Evolutionary conservation across 2,797 vertebrate genomes (phyloP).

Genomic region (Linurgus olivaceus): DNA sequence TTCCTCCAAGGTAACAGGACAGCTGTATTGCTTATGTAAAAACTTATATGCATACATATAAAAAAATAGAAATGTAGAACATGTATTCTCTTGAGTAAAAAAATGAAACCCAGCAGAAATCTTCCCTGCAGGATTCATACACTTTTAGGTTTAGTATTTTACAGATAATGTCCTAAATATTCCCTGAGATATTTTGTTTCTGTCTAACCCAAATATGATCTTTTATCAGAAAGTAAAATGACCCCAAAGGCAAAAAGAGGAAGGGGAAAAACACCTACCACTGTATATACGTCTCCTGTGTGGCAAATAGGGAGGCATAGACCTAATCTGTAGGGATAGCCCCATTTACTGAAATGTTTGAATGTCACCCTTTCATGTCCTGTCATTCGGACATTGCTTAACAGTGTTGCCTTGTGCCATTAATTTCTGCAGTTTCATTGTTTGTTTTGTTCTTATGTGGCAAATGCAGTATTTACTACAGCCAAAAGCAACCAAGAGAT

Average conservation of each 20-base stretch:
- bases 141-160: not conserved
- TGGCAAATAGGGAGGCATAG: not conserved
- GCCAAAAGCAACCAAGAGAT: conserved; percentile 51
- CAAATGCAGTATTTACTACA: not conserved
- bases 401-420: not conserved
- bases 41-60: accelerated
- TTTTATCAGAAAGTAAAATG: not conserved
- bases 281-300: not conserved
- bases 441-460: not conserved
- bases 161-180: not conserved
- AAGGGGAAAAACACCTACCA: accelerated
- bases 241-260: not conserved
- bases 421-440: not conserved
- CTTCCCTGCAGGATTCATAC: not conserved
- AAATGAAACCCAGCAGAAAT: not conserved
- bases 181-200: not conserved
- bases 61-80: not conserved
- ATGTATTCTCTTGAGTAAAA: not conserved
- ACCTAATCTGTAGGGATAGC: not conserved
- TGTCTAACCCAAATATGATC: not conserved
- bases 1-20: not conserved
- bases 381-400: not conserved
- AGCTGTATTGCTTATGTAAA: not conserved
- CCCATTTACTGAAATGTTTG: not conserved
- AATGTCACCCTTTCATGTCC: not conserved